Conservation (phyloP, 2,888 invertebrate species). For the Drosophila engyochracea region DNA sequence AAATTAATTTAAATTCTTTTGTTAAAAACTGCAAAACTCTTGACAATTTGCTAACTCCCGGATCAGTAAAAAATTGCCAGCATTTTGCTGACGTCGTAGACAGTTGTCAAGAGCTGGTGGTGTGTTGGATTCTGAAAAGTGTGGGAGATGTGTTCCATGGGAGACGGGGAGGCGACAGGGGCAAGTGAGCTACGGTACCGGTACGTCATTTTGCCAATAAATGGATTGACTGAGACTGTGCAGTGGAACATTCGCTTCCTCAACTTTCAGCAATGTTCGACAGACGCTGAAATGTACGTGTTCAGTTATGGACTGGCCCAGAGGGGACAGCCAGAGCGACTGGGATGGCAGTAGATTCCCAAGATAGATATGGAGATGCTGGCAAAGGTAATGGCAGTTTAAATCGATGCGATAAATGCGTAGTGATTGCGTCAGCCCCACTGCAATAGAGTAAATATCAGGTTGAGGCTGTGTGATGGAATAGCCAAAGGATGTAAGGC, state of each 20-base stretch:
- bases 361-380: constrained; percentile 1
- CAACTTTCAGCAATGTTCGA: constrained; percentile 49
- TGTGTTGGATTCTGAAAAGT: background rate
- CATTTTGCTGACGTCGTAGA: constrained; percentile 30
- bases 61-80: constrained; percentile 22
- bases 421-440: constrained; percentile 38
- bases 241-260: constrained; percentile 30
- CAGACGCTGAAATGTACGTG: constrained; percentile 67
- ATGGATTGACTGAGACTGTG: constrained; percentile 43
- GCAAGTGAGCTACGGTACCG: background rate
- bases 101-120: constrained; percentile 36
- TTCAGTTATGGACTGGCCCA: constrained; percentile 46
- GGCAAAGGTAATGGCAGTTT: constrained; percentile 44
- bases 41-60: constrained; percentile 35
- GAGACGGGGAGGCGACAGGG: background rate
- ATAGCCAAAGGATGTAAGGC: constrained; percentile 21
- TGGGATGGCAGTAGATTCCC: background rate
- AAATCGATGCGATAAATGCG: constrained; percentile 51
- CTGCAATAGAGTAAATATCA: constrained; percentile 65
- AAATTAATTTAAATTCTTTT: constrained; percentile 22
- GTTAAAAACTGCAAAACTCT: constrained; percentile 24
- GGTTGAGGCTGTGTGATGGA: constrained; percentile 10
- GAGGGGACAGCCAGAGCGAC: background rate
- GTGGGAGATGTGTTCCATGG: background rate
- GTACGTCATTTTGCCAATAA: constrained; percentile 58